These are phyloP conservation scores for Ophthalmolycus amberensis DNA, from an alignment of 2,113 vertebrate species.

Conservation along the genomic window DNA sequence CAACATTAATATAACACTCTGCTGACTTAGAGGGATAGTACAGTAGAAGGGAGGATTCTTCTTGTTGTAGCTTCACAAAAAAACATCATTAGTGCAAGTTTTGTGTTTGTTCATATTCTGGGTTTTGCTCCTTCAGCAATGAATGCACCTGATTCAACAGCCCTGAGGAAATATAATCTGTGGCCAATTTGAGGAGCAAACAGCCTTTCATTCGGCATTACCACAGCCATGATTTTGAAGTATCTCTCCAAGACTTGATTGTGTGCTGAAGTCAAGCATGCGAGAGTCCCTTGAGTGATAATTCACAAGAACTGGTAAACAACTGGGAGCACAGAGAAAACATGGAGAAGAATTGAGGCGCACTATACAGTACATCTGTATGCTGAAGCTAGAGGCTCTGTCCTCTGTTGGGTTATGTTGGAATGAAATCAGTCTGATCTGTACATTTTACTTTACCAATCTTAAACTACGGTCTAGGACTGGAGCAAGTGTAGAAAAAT, in stretches of 20 bases:
- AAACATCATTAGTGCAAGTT: background rate
- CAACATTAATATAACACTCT: background rate
- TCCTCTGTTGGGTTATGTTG: too few relatives aligned
- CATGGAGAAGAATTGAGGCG: background rate
- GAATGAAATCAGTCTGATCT: too few relatives aligned
- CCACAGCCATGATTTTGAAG: background rate
- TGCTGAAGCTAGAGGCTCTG: too few relatives aligned
- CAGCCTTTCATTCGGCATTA: background rate
- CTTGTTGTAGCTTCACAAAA: background rate
- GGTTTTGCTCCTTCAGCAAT: background rate
- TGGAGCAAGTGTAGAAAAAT: background rate
- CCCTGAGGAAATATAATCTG: background rate
- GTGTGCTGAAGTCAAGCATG: background rate
- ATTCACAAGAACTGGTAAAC: too few relatives aligned
- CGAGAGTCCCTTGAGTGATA: too few relatives aligned
- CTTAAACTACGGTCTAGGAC: background rate
- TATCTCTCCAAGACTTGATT: background rate
- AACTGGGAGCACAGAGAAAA: too few relatives aligned
- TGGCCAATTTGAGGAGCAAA: background rate
- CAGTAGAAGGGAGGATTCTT: background rate
- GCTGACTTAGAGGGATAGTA: background rate
- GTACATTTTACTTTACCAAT: background rate
- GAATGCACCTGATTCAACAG: background rate
- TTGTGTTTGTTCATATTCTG: background rate
- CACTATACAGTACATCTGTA: too few relatives aligned